Evolutionary conservation across 2,797 vertebrate genomes (phyloP).

Genomic region (Borostomias antarcticus): DNA sequence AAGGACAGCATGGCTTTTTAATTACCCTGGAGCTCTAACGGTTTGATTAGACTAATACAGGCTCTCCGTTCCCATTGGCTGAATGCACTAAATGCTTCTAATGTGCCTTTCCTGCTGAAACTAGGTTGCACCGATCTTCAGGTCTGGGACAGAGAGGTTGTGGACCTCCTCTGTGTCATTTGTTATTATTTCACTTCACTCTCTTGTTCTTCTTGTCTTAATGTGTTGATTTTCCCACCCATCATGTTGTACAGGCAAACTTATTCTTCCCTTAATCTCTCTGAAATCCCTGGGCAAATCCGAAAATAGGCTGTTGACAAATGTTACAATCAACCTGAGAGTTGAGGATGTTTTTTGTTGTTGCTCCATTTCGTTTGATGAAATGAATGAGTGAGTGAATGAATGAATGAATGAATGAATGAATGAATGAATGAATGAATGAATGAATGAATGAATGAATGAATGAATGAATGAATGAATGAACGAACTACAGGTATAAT

Average conservation of each 20-base stretch:
- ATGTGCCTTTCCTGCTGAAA: slow-evolving; percentile 5
- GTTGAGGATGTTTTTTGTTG: no score
- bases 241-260: neutral
- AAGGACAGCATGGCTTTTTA: slow-evolving; percentile 33
- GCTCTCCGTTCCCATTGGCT: slow-evolving; percentile 22
- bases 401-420: no score
- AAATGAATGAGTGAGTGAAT: no score
- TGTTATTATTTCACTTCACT: neutral
- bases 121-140: neutral
- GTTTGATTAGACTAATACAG: slow-evolving; percentile 45
- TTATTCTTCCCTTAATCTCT: neutral
- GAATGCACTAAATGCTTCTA: neutral
- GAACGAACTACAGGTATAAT: no score
- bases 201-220: neutral
- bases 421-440: no score
- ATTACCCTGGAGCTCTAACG: slow-evolving; percentile 39
- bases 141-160: neutral
- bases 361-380: no score
- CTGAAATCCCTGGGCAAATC: neutral
- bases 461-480: no score
- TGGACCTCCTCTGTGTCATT: neutral
- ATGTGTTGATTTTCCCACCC: neutral
- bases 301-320: neutral
- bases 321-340: neutral
- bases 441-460: no score